Percentiles rank a stretch among this genome's conserved stretches.
These are phyloP conservation scores for Macropis europaea DNA, from an alignment of 2,888 invertebrate species.

Conservation along the genomic window DNA sequence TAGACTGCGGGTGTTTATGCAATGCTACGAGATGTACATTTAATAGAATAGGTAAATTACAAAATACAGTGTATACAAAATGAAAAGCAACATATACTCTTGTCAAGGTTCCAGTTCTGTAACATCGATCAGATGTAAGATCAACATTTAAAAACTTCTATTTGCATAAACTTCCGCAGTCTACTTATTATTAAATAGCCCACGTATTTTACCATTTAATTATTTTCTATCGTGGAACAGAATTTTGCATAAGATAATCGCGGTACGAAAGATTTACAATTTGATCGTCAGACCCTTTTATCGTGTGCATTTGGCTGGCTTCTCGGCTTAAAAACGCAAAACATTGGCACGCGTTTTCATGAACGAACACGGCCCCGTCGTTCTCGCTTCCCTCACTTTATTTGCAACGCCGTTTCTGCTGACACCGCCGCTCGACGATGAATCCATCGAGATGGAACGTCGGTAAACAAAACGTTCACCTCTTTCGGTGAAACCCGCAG, in stretches of 20 bases:
- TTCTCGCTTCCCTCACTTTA: constrained; percentile 63
- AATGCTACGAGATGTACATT: too few relatives aligned
- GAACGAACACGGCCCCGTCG: constrained; percentile 50
- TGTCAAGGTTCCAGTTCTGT: too few relatives aligned
- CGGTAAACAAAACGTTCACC: constrained; percentile 71
- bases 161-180: too few relatives aligned
- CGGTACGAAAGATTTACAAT: neutral
- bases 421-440: constrained; percentile 64
- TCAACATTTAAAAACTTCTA: too few relatives aligned
- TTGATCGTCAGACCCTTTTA: neutral
- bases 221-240: too few relatives aligned
- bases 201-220: too few relatives aligned
- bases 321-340: constrained; percentile 46
- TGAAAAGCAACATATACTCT: too few relatives aligned
- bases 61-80: too few relatives aligned
- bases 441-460: constrained; percentile 70
- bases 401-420: constrained; percentile 68
- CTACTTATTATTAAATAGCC: too few relatives aligned
- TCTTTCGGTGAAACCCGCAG: constrained; percentile 63
- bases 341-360: constrained; percentile 55
- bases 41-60: too few relatives aligned
- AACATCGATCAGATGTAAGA: too few relatives aligned
- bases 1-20: too few relatives aligned
- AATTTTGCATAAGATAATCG: neutral
- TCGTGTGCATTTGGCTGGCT: constrained; percentile 28